Percentiles rank a stretch among this genome's conserved stretches.
These are phyloP conservation scores for Balearica regulorum DNA, from an alignment of 2,797 vertebrate species.

Conservation along the genomic window DNA sequence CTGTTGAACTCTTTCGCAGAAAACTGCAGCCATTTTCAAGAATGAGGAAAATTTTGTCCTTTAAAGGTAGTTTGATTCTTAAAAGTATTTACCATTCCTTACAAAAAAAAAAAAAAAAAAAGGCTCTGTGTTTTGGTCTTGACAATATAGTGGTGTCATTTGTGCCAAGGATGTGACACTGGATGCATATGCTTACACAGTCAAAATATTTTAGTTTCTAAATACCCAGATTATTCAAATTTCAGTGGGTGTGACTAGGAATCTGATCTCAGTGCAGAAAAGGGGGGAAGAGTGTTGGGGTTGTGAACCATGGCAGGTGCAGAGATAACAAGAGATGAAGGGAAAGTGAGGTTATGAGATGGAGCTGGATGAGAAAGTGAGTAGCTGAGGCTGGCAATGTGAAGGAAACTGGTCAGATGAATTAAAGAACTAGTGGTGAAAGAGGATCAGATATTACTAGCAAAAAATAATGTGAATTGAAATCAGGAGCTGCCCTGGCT, in stretches of 20 bases:
- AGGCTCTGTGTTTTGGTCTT: background rate
- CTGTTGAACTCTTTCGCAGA: background rate
- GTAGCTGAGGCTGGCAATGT: background rate
- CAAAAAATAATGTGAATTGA: background rate
- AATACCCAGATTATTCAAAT: background rate
- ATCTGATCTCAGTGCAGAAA: background rate
- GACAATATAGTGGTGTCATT: background rate
- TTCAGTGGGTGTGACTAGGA: background rate
- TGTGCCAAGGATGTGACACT: background rate
- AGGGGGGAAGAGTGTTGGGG: background rate
- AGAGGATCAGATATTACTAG: background rate
- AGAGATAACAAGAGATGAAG: background rate
- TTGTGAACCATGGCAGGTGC: background rate
- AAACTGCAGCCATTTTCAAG: background rate
- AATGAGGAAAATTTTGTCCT: background rate
- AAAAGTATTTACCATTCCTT: background rate
- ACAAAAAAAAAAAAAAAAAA: background rate
- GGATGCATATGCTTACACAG: background rate
- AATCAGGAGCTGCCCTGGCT: background rate
- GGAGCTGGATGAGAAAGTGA: background rate
- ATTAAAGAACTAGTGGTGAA: background rate
- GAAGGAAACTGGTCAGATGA: background rate
- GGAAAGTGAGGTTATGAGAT: background rate
- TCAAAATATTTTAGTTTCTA: background rate
- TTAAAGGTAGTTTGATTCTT: background rate